phyloP scores from a whole-genome alignment of 2,113 vertebrate species.

The Phrynocephalus versicolor region DNA sequence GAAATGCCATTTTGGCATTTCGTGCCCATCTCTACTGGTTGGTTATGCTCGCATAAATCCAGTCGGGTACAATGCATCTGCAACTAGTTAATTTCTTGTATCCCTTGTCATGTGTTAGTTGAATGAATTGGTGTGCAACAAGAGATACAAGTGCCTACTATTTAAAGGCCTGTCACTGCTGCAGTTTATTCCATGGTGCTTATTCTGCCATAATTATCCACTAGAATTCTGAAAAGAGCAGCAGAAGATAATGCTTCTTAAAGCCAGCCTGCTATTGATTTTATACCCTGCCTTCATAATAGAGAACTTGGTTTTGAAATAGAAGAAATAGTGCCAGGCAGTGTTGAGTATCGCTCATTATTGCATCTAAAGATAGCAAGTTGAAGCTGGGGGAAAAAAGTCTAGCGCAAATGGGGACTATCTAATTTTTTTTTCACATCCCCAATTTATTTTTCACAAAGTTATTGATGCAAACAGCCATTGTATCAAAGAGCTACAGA shows the following conservation, averaged over 20 bases:
- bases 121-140: too few relatives aligned
- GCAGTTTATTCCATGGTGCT: not conserved
- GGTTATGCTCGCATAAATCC: too few relatives aligned
- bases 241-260: not conserved
- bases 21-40: too few relatives aligned
- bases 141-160: too few relatives aligned
- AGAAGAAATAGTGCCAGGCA: not conserved
- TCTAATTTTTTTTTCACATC: not conserved
- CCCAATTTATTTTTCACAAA: not conserved
- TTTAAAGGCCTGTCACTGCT: not conserved
- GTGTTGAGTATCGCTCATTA: not conserved
- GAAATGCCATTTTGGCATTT: too few relatives aligned
- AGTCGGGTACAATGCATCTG: too few relatives aligned
- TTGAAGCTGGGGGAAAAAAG: not conserved
- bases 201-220: not conserved
- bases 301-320: conserved; percentile 6
- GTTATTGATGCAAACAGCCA: not conserved
- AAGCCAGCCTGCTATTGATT: not conserved
- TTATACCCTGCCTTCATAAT: conserved; percentile 13
- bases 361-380: not conserved
- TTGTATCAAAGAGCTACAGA: not conserved
- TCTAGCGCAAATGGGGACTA: not conserved
- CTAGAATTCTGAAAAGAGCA: not conserved
- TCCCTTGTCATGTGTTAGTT: too few relatives aligned
- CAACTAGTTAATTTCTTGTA: too few relatives aligned